Conservation (phyloP, 2,113 vertebrate species). For the Monarcha castaneiventris region DNA sequence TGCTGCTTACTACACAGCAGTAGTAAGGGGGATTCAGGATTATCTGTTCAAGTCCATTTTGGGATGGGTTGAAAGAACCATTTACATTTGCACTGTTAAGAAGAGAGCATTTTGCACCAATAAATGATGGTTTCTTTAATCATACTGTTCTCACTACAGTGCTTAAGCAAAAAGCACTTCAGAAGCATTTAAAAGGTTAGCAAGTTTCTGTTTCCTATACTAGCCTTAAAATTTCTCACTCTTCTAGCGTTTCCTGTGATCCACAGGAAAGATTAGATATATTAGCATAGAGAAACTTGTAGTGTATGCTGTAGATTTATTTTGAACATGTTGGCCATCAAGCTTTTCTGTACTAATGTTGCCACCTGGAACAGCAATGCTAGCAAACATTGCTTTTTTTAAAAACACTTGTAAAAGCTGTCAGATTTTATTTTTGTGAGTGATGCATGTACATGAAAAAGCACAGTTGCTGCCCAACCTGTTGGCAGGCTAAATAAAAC, state of each 20-base stretch:
- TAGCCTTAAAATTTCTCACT: not conserved
- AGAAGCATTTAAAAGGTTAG: not conserved
- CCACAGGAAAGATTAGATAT: not conserved
- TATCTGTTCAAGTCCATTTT: not conserved
- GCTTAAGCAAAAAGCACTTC: not conserved
- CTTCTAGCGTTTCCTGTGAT: not conserved
- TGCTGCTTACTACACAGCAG: not conserved
- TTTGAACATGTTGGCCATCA: not conserved
- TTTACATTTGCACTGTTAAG: not conserved
- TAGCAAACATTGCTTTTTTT: not conserved
- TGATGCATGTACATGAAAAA: not conserved
- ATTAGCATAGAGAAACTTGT: not conserved
- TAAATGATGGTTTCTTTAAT: not conserved
- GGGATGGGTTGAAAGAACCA: not conserved
- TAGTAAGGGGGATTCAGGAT: not conserved
- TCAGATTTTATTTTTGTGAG: not conserved
- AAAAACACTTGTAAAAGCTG: not conserved
- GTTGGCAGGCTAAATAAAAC: not conserved
- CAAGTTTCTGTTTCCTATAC: not conserved
- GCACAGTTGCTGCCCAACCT: not conserved
- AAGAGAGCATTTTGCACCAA: not conserved
- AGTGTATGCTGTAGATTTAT: not conserved
- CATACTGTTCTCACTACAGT: not conserved
- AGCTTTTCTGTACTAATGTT: not conserved
- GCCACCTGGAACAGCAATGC: not conserved